Percentiles rank a stretch among this genome's conserved stretches.
These are phyloP conservation scores for Proterorhinus semilunaris DNA, from an alignment of 2,113 vertebrate genomes.

Conservation along the genomic window DNA sequence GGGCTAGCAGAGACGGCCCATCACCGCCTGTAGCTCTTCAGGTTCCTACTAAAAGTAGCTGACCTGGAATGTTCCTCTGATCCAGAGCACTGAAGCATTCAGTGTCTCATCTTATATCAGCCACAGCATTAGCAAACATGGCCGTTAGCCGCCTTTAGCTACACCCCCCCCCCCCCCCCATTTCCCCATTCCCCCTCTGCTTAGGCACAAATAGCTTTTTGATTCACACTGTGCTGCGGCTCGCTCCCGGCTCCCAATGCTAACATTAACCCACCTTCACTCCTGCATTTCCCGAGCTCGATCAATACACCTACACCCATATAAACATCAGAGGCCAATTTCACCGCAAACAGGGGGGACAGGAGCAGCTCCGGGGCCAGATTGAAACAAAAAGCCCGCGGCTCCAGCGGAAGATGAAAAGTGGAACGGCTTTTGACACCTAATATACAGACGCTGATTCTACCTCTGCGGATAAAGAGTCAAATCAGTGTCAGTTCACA, in stretches of 20 bases:
- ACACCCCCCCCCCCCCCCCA: background rate
- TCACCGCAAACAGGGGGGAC: background rate
- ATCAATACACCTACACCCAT: conserved; percentile 45
- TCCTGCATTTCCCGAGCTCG: conserved; percentile 13
- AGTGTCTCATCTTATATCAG: background rate
- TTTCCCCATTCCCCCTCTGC: background rate
- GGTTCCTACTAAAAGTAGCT: background rate
- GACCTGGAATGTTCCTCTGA: background rate
- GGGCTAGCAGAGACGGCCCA: too few species aligned
- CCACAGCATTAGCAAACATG: conserved; percentile 17
- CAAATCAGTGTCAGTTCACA: too few species aligned
- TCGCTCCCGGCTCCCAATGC: conserved; percentile 20
- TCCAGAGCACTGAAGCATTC: background rate
- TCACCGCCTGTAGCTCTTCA: too few species aligned
- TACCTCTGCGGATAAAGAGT: too few species aligned
- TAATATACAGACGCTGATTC: background rate
- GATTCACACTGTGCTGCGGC: conserved; percentile 23
- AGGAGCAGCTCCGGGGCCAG: background rate
- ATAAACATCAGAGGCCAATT: conserved; percentile 1
- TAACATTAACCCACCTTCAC: conserved; percentile 20
- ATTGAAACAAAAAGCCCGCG: background rate
- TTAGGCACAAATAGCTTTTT: conserved; percentile 38
- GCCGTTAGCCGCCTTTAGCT: conserved; percentile 15
- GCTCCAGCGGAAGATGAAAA: background rate
- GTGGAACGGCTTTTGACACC: background rate